Base-by-base conservation (phyloP, 2,113 vertebrate genomes). In the Piaya cayana region DNA sequence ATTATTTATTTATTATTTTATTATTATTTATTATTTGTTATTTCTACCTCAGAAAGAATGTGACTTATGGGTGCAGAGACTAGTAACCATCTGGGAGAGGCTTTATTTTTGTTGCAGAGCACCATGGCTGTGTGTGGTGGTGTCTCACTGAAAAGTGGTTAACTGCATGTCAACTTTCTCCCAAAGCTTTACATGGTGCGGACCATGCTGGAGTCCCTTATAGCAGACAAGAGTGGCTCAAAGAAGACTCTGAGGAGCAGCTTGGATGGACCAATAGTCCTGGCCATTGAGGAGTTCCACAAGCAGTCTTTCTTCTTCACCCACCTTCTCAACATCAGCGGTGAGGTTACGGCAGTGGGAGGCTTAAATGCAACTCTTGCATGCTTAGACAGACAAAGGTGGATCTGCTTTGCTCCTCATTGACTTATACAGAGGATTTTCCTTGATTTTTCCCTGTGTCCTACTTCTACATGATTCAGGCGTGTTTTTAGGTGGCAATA, bases 251-350 rank as follows among this genome's bases (percentile, higher is more conserved):
- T 99, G 47, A 98, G 99, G 63, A 99, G 99, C 98, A 99, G 99
- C 90, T 97, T 99, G 82, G 99, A 99, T 15, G 99, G 99, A 8
- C 99, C 99, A 0, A 99, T 99, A 22, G 99, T 99, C 63, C 97
- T 99, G 36, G 99, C 99, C 88, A 99, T 99, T 9, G 99, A 99
- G 93, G 99, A 99, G 95, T 99, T 99, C 97, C 99, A 99, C 96
- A 99, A 99, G 62, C 99, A 99, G 12, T 99, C 99, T 75, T 99
- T 99, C 98, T 99, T 99, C 97, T 99, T 99, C 96, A 99, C 99
- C 7, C 99, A 99, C 82, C 98, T 99, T 90, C 99, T 99, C 91
- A 99, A 99, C 97, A 99, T 99, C 97, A 99, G 99, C 8, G 99
- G 99, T 99, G 91, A 98, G 98, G 14, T 32, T 6, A 23, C 13